These are phyloP conservation scores for Lithobates pipiens DNA, from an alignment of 2,797 vertebrate species.

Conservation along the genomic window DNA sequence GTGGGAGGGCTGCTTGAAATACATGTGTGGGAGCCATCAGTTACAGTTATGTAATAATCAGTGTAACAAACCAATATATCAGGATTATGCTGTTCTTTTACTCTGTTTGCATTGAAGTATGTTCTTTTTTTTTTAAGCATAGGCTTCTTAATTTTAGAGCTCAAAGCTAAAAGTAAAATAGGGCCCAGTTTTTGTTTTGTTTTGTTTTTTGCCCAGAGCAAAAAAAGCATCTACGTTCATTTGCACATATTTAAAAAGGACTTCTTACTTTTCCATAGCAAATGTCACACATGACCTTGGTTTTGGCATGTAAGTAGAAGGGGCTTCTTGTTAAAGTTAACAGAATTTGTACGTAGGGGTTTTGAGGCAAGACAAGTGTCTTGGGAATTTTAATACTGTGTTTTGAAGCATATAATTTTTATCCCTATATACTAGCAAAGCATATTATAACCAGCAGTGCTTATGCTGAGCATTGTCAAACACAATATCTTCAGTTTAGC, in stretches of 20 bases:
- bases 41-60: conserved; percentile 12
- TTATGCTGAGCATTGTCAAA: not conserved
- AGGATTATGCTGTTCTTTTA: not conserved
- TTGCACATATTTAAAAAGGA: not conserved
- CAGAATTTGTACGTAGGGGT: not conserved
- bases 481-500: not conserved
- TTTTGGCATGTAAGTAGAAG: not conserved
- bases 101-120: not conserved
- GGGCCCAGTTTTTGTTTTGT: not conserved
- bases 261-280: too few species aligned
- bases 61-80: not conserved
- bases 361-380: too few species aligned
- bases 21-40: conserved; percentile 20
- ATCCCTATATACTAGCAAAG: not conserved
- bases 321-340: too few species aligned
- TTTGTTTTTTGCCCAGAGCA: not conserved
- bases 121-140: not conserved
- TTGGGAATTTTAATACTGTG: too few species aligned
- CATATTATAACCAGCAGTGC: not conserved
- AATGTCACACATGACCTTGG: too few species aligned
- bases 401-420: not conserved
- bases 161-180: not conserved
- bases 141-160: not conserved
- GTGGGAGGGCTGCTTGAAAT: not conserved
- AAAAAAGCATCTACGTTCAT: not conserved